Evolutionary conservation across 2,113 vertebrate species (phyloP).

Genomic region (Alligator sinensis): DNA sequence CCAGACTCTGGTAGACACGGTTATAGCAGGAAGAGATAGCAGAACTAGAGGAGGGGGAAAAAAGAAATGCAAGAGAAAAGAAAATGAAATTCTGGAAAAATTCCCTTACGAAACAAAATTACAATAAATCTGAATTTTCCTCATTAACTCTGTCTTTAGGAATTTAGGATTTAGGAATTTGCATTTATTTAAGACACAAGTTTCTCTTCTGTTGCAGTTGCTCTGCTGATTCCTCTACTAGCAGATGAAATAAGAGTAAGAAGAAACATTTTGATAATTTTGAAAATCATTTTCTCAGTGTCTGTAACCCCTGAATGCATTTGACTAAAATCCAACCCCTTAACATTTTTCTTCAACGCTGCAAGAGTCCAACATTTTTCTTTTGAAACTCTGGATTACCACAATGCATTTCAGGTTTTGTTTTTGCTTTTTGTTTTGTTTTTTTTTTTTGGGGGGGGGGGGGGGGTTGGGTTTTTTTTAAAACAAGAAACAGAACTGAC

Average conservation of each 20-base stretch:
- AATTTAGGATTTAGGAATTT: background rate
- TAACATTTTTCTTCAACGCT: background rate
- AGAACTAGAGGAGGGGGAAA: conserved; percentile 78
- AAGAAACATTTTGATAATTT: background rate
- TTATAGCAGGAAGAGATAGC: conserved; percentile 96
- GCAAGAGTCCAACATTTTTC: background rate
- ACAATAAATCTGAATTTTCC: background rate
- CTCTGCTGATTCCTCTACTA: background rate
- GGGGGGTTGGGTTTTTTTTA: conserved; percentile 3
- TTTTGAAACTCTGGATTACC: background rate
- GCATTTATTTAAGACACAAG: background rate
- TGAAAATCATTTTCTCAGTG: conserved; percentile 44
- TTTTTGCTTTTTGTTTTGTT: conserved; percentile 70
- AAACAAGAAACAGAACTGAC: conserved; percentile 60
- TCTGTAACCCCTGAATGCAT: conserved; percentile 48
- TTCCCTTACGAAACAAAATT: background rate
- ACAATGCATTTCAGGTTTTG: conserved; percentile 56
- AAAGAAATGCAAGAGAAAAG: background rate
- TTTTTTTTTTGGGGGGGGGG: too few species aligned
- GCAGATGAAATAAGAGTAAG: background rate
- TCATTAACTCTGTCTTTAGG: background rate
- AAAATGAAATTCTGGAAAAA: background rate
- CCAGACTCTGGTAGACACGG: conserved; percentile 96
- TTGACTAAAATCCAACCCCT: conserved; percentile 43
- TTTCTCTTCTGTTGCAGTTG: background rate